phyloP scores from a whole-genome alignment of 2,113 vertebrate species.

The Noturus placidus region DNA sequence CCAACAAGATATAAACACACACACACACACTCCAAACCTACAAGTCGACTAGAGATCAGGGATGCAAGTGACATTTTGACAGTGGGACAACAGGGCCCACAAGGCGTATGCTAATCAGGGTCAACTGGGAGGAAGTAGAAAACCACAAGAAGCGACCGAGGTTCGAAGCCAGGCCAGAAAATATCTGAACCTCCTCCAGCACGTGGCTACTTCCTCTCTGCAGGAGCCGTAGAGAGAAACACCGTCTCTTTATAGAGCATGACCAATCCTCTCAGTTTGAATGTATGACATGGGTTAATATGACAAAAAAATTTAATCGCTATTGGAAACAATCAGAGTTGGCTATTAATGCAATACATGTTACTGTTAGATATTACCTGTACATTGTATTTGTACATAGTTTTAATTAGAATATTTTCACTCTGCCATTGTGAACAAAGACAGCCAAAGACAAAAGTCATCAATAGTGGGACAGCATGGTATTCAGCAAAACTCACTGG shows the following conservation, averaged over 20 bases:
- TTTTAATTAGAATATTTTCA: neutral
- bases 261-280: neutral
- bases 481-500: neutral
- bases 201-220: constrained; percentile 20
- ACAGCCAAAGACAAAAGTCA: neutral
- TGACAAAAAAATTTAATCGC: neutral
- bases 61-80: constrained; percentile 29
- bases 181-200: neutral
- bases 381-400: neutral
- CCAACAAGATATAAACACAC: neutral
- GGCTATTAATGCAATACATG: neutral
- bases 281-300: neutral
- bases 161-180: constrained; percentile 44
- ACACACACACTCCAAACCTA: constrained; percentile 22
- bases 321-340: neutral
- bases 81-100: constrained; percentile 16
- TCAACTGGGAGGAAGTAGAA: constrained; percentile 41
- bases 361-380: neutral
- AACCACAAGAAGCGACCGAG: constrained; percentile 1
- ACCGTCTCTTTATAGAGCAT: neutral
- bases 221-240: constrained; percentile 10
- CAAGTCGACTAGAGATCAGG: neutral
- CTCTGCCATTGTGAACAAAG: neutral
- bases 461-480: neutral
- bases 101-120: constrained; percentile 48